Evolutionary conservation across 2,113 vertebrate species (phyloP).

Genomic region (Lipophrys pholis): DNA sequence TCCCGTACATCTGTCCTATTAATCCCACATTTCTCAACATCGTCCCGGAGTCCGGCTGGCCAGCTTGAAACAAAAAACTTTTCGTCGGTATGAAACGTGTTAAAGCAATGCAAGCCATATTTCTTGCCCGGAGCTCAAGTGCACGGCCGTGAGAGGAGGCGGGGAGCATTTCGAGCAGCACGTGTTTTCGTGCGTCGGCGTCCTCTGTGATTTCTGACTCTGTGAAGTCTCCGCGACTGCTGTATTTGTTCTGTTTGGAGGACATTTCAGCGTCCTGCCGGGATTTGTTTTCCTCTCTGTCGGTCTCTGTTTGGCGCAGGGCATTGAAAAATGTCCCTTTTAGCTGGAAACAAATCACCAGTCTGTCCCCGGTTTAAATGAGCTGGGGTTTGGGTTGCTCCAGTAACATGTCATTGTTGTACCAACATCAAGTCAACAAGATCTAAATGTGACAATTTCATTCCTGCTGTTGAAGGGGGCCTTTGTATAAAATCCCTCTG

Average conservation of each 20-base stretch:
- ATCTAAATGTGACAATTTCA: slow-evolving; percentile 23
- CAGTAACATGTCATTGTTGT: slow-evolving; percentile 24
- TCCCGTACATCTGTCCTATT: slow-evolving; percentile 71
- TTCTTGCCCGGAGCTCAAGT: slow-evolving; percentile 23
- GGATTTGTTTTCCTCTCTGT: slow-evolving; percentile 18
- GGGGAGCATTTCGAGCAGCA: neutral
- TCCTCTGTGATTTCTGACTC: slow-evolving; percentile 11
- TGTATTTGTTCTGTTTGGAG: slow-evolving; percentile 16
- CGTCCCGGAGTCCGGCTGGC: slow-evolving; percentile 13
- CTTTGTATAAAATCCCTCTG: neutral
- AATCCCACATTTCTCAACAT: slow-evolving; percentile 57
- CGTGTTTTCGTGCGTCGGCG: slow-evolving; percentile 26
- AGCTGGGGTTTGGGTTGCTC: slow-evolving; percentile 11
- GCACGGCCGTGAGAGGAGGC: neutral
- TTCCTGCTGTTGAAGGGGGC: slow-evolving; percentile 1
- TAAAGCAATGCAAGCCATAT: slow-evolving; percentile 33
- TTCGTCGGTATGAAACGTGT: slow-evolving; percentile 40
- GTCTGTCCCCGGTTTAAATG: slow-evolving; percentile 1
- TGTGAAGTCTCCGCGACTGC: slow-evolving; percentile 11
- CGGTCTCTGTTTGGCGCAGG: slow-evolving; percentile 31
- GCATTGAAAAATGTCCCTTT: neutral
- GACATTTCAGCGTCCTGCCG: slow-evolving; percentile 9
- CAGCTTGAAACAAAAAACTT: slow-evolving; percentile 41
- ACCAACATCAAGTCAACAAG: slow-evolving; percentile 19
- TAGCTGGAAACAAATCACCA: slow-evolving; percentile 3